Base-by-base conservation (phyloP, 1,140 invertebrate genomes). In the Nilaparvata lugens region DNA sequence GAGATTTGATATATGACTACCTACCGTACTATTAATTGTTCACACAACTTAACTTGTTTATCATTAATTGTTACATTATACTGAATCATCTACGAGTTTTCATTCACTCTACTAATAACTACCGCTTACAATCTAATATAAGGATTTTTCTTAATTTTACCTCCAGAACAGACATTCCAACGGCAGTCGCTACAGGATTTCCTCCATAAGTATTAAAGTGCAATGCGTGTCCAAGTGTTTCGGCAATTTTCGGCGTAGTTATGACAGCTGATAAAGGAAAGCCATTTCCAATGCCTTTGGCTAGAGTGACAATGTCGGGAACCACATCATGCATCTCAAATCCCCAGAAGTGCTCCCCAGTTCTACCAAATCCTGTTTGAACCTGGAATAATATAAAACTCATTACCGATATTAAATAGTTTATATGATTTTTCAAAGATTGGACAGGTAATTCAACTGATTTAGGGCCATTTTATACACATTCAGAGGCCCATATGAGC, bases 201-300 rank as follows among this genome's bases (percentile, higher is more conserved):
- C 96, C 96, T 6, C 93, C 94, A 73, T 88, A 98, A 0, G 96
- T 99, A 71, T 98, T 98, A 70, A 98, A 98, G 76, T 96, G 92
- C 7, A 83, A 70, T 0, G 91, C 91, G 65, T 82, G 77, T 0
- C 79, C 80, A 65, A 97, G 78, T 5, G 79, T 79, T 13, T 83
- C 72, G 0, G 94, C 90, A 56, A 98, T 91, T 72, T 89, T 83
- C 4, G 82, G 80, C 0, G 88, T 95, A 0, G 95, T 97, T 0
- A 96, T 87, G 0, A 98, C 92, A 14, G 94, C 95, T 1, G 86
- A 95, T 69, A 99, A 74, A 0, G 96, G 96, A 75, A 93, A 98
- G 1, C 95, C 94, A 75, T 97, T 97, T 1, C 87, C 89, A 48
- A 92, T 91, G n/a, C 86, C 86, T 71, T 93, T 93, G 0, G 89